These are phyloP conservation scores for Tenualosa thibaudeaui DNA, from an alignment of 2,797 vertebrate species.

Conservation along the genomic window DNA sequence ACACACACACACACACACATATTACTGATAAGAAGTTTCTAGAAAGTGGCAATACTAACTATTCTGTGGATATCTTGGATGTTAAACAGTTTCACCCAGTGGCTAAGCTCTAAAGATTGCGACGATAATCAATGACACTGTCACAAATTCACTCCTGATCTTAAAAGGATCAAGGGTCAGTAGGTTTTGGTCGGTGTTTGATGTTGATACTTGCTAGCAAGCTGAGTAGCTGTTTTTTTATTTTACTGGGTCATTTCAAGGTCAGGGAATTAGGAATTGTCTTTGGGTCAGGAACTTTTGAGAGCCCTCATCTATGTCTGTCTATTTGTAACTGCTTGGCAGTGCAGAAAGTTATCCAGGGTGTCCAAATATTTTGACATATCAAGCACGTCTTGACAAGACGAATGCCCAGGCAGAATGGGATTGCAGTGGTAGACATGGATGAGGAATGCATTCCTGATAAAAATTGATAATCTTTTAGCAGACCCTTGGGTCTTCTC, in stretches of 20 bases:
- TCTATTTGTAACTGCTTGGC: neutral
- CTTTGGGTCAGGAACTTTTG: neutral
- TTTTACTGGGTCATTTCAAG: neutral
- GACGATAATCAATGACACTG: too few species aligned
- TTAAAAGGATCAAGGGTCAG: neutral
- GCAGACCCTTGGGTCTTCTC: neutral
- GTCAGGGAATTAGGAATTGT: neutral
- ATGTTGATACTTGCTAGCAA: neutral
- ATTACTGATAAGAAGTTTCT: too few species aligned
- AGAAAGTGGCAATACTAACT: too few species aligned
- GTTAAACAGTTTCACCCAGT: too few species aligned
- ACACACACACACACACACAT: too few species aligned
- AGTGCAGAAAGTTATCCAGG: neutral
- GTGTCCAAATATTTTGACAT: neutral
- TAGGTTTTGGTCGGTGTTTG: neutral
- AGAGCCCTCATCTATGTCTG: neutral
- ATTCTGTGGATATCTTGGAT: too few species aligned
- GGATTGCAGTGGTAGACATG: neutral
- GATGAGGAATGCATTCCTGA: neutral
- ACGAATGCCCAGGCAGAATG: neutral
- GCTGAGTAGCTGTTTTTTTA: neutral
- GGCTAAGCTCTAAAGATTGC: too few species aligned
- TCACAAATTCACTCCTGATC: neutral
- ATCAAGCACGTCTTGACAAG: neutral
- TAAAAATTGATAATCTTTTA: neutral